phyloP scores from a whole-genome alignment of 2,113 vertebrate genomes.

The Brachypteracias leptosomus region DNA sequence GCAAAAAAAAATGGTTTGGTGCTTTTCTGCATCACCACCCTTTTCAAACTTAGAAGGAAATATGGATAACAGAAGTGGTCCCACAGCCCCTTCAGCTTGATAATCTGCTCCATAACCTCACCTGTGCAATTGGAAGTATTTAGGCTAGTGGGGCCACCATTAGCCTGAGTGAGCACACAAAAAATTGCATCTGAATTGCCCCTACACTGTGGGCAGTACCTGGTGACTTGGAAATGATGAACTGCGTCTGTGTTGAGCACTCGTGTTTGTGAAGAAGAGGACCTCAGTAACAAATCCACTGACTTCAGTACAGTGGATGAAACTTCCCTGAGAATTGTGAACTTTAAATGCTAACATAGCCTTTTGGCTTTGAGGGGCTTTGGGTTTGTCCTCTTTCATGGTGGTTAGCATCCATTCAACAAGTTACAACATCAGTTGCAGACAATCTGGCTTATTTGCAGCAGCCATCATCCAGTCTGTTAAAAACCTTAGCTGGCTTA shows the following conservation, averaged over 20 bases:
- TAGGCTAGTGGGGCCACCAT: neutral
- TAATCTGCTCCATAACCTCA: neutral
- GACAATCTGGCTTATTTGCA: neutral
- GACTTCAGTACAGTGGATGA: neutral
- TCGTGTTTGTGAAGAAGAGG: neutral
- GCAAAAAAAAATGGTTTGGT: neutral
- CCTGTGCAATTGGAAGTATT: neutral
- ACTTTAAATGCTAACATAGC: neutral
- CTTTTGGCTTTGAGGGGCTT: neutral
- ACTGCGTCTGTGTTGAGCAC: accelerated
- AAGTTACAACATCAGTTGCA: neutral
- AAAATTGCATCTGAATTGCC: neutral
- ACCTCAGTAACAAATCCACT: neutral
- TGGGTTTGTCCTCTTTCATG: neutral
- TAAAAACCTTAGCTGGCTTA: neutral
- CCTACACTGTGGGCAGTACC: neutral
- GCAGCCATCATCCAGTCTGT: neutral
- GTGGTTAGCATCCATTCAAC: neutral
- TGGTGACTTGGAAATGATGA: neutral
- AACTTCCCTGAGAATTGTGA: neutral
- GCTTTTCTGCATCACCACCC: neutral
- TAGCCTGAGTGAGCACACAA: accelerated
- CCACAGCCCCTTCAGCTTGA: neutral
- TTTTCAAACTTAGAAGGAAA: neutral
- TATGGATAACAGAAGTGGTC: neutral